Conservation (phyloP, 2,797 vertebrate genomes). For the Erithacus rubecula region DNA sequence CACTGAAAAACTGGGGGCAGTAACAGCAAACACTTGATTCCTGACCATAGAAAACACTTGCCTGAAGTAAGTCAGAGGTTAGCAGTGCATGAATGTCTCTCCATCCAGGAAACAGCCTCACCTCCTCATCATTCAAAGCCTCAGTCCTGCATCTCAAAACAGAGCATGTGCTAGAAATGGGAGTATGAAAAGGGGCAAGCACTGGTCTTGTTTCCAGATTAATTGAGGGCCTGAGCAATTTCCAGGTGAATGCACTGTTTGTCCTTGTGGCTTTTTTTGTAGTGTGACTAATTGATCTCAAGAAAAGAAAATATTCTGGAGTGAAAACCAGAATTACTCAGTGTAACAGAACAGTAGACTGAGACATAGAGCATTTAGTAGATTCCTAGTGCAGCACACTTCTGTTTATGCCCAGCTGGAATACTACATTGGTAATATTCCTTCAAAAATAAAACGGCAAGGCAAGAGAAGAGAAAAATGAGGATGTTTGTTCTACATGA, state of each 20-base stretch:
- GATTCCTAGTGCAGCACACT: rapidly evolving
- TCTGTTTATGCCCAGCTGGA: not conserved
- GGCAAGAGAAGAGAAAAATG: not conserved
- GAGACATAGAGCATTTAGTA: not conserved
- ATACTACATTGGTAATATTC: not conserved
- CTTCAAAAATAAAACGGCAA: too few species aligned
- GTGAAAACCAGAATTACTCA: not conserved
- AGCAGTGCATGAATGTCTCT: not conserved
- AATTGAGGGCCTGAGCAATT: not conserved
- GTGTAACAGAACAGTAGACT: not conserved
- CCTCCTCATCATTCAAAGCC: not conserved
- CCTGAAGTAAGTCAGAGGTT: not conserved
- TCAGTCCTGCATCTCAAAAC: not conserved
- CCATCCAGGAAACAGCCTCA: not conserved
- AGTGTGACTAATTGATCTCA: not conserved
- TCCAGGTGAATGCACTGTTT: not conserved
- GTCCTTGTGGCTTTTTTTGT: not conserved
- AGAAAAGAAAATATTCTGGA: not conserved
- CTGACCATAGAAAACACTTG: not conserved
- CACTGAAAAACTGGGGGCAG: not conserved
- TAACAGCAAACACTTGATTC: not conserved
- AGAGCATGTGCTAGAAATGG: not conserved
- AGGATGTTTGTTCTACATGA: not conserved
- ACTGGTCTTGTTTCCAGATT: not conserved
- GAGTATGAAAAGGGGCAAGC: not conserved